These are phyloP conservation scores for Diabrotica balteata DNA, from an alignment of 2,888 invertebrate species.

Conservation along the genomic window DNA sequence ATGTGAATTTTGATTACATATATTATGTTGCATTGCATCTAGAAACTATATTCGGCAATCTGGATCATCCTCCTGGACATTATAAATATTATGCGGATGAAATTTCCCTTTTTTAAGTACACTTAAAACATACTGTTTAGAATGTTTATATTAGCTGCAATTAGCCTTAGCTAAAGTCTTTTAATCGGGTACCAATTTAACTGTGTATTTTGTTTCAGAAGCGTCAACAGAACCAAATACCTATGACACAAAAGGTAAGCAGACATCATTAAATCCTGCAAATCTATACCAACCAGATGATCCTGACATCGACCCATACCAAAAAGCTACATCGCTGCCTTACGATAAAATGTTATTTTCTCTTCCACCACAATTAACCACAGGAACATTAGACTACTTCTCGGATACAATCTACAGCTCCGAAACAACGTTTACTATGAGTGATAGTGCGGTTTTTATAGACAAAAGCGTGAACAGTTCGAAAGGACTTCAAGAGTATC, in stretches of 20 bases:
- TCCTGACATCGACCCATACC: not conserved
- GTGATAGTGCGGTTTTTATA: conserved; percentile 1
- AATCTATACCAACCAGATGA: conserved; percentile 10
- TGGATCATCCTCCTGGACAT: too few relatives aligned
- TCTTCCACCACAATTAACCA: conserved; percentile 1
- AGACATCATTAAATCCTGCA: not conserved
- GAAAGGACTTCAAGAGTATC: conserved; percentile 26
- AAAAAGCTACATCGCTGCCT: not conserved
- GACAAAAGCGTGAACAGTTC: conserved; percentile 13
- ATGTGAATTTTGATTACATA: too few relatives aligned
- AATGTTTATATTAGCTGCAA: too few relatives aligned
- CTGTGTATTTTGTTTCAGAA: conserved; percentile 7
- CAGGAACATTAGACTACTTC: not conserved
- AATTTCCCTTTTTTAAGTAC: too few relatives aligned
- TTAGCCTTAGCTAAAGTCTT: too few relatives aligned
- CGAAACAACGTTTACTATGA: not conserved
- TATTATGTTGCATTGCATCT: too few relatives aligned
- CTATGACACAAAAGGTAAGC: not conserved
- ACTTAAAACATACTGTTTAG: too few relatives aligned
- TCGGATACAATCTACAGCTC: not conserved
- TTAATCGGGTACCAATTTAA: too few relatives aligned
- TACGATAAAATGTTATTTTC: not conserved
- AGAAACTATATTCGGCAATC: too few relatives aligned
- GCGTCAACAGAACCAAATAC: not conserved
- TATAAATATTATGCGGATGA: too few relatives aligned